phyloP scores from a whole-genome alignment of 2,797 vertebrate genomes.

The Triplophysa yarkandensis region DNA sequence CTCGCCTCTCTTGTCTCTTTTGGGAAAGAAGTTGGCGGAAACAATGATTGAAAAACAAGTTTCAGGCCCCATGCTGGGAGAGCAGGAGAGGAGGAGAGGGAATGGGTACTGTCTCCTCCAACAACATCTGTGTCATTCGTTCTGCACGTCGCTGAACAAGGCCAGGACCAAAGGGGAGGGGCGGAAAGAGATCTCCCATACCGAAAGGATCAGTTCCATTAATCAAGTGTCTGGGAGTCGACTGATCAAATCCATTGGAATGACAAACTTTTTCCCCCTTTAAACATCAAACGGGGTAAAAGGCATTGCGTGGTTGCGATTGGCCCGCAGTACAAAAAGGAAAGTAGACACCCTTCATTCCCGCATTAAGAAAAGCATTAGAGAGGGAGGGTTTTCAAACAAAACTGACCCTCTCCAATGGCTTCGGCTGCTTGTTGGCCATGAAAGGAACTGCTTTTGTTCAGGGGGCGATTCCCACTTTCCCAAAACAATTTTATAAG shows the following conservation, averaged over 20 bases:
- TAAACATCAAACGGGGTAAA: slow-evolving; percentile 41
- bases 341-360: slow-evolving; percentile 41
- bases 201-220: slow-evolving; percentile 66
- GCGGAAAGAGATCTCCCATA: slow-evolving; percentile 61
- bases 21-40: slow-evolving; percentile 66
- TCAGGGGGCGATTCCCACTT: slow-evolving; percentile 38
- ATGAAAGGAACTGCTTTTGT: slow-evolving; percentile 63
- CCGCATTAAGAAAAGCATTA: slow-evolving; percentile 46
- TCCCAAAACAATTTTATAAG: slow-evolving; percentile 35
- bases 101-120: slow-evolving; percentile 76
- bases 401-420: slow-evolving; percentile 69
- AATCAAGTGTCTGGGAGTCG: slow-evolving; percentile 63
- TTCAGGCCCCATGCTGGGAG: slow-evolving; percentile 83
- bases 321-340: slow-evolving; percentile 26
- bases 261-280: slow-evolving; percentile 34
- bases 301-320: slow-evolving; percentile 22
- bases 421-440: slow-evolving; percentile 63
- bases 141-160: slow-evolving; percentile 68
- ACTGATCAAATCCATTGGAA: slow-evolving; percentile 54
- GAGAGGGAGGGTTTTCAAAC: slow-evolving; percentile 70
- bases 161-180: slow-evolving; percentile 53
- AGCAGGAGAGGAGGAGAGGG: slow-evolving; percentile 69
- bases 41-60: slow-evolving; percentile 83
- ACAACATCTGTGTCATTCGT: slow-evolving; percentile 83
- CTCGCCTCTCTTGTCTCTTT: slow-evolving; percentile 60